phyloP scores from a whole-genome alignment of 2,888 invertebrate species.

The Pandemis heparana region DNA sequence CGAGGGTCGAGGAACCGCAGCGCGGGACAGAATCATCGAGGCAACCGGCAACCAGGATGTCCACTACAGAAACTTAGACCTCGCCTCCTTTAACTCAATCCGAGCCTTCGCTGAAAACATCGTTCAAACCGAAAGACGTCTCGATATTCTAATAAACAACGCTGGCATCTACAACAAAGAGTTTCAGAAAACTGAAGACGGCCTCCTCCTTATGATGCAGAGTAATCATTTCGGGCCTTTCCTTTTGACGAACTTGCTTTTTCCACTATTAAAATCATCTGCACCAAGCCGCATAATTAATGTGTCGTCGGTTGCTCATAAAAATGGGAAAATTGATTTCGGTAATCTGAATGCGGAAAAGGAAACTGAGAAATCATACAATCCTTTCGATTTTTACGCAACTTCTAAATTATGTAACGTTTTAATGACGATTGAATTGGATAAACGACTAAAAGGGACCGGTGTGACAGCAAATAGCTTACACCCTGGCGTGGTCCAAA shows the following conservation, averaged over 20 bases:
- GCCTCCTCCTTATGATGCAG: constrained; percentile 84
- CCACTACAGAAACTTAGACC: constrained; percentile 68
- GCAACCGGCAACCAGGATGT: constrained; percentile 45
- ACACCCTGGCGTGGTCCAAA: constrained; percentile 91
- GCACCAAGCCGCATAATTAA: constrained; percentile 67
- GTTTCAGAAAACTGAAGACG: constrained; percentile 79
- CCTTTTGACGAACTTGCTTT: constrained; percentile 85
- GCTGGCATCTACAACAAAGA: constrained; percentile 71
- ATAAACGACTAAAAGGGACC: constrained; percentile 50
- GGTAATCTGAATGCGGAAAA: constrained; percentile 9
- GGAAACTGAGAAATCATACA: background rate
- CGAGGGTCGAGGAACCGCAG: constrained; percentile 80
- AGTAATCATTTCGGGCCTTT: constrained; percentile 85
- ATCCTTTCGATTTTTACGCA: constrained; percentile 46
- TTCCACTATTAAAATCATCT: constrained; percentile 62
- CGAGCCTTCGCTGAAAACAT: constrained; percentile 85
- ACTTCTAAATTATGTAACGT: constrained; percentile 56
- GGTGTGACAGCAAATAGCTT: constrained; percentile 90
- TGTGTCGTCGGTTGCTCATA: constrained; percentile 67
- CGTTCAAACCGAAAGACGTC: constrained; percentile 66
- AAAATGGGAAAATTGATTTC: constrained; percentile 58
- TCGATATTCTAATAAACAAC: constrained; percentile 85
- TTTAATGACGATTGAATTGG: constrained; percentile 54
- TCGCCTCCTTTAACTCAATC: constrained; percentile 74
- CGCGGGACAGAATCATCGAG: constrained; percentile 48